Evolutionary conservation across 2,113 vertebrate genomes (phyloP).

Genomic region (Hemicordylus capensis): DNA sequence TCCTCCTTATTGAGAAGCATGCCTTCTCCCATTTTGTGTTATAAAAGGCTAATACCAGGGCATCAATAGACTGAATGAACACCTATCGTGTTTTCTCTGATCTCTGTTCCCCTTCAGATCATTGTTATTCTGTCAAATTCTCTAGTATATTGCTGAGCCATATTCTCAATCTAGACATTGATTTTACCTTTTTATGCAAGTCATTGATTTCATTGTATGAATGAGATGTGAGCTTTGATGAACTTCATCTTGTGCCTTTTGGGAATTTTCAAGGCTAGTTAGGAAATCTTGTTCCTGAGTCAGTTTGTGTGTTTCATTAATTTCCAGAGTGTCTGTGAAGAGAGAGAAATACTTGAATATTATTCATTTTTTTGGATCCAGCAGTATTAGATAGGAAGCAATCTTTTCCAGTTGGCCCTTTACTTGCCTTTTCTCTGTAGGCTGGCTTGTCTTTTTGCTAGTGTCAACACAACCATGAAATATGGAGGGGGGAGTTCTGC

Average conservation of each 20-base stretch:
- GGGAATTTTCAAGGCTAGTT: slow-evolving; percentile 52
- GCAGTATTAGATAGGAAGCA: slow-evolving; percentile 19
- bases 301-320: slow-evolving; percentile 48
- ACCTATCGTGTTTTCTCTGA: background rate
- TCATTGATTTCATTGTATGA: slow-evolving; percentile 41
- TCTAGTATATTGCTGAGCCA: slow-evolving; percentile 32
- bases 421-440: background rate
- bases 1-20: background rate
- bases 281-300: slow-evolving; percentile 32
- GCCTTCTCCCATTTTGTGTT: background rate
- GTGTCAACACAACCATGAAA: background rate
- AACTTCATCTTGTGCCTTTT: slow-evolving; percentile 35
- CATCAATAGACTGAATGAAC: background rate
- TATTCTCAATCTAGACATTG: slow-evolving; percentile 34
- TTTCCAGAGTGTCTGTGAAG: slow-evolving; percentile 7
- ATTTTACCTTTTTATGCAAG: slow-evolving; percentile 45
- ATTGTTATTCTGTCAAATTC: slow-evolving; percentile 28
- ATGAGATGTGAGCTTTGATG: slow-evolving; percentile 24
- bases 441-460: slow-evolving; percentile 8
- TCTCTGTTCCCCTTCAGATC: slow-evolving; percentile 7
- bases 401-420: slow-evolving; percentile 1
- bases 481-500: background rate
- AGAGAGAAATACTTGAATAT: slow-evolving; percentile 18
- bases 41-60: slow-evolving; percentile 17
- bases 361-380: background rate